These are phyloP conservation scores for Lagopus leucura DNA, from an alignment of 2,113 vertebrate species.

Conservation along the genomic window DNA sequence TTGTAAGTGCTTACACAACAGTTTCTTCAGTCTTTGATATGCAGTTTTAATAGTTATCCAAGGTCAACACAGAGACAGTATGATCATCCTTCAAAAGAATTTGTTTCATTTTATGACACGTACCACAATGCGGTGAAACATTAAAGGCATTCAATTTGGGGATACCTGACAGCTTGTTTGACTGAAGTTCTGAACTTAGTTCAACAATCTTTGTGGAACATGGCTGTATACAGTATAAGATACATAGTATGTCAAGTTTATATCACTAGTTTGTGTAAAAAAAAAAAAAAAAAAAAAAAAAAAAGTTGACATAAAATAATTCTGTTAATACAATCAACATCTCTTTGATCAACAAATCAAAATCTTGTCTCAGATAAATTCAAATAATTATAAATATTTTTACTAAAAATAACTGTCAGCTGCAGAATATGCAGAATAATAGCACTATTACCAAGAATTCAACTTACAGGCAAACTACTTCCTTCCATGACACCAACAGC, in stretches of 20 bases:
- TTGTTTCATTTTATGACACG: constrained; percentile 6
- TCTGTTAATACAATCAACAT: constrained; percentile 19
- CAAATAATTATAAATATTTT: constrained; percentile 41
- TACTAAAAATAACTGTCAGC: not conserved
- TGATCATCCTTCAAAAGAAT: constrained; percentile 4
- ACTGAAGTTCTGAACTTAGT: not conserved
- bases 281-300: constrained; percentile 16
- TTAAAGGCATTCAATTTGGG: not conserved
- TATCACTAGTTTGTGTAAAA: not conserved
- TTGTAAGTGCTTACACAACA: not conserved
- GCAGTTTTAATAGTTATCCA: constrained; percentile 12
- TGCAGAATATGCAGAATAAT: constrained; percentile 6
- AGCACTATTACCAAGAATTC: not conserved
- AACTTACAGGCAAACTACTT: not conserved
- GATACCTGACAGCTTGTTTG: constrained; percentile 46
- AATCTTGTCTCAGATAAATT: not conserved
- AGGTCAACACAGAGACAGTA: constrained; percentile 10
- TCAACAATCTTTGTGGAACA: not conserved
- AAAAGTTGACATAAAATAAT: not conserved
- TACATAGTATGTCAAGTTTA: not conserved
- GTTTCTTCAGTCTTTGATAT: constrained; percentile 39
- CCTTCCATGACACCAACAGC: not conserved
- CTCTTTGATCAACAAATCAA: too few relatives aligned
- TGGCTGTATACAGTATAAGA: not conserved
- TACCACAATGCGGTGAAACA: not conserved